These are phyloP conservation scores for Eledone cirrhosa DNA, from an alignment of 2,888 invertebrate species.

Conservation along the genomic window DNA sequence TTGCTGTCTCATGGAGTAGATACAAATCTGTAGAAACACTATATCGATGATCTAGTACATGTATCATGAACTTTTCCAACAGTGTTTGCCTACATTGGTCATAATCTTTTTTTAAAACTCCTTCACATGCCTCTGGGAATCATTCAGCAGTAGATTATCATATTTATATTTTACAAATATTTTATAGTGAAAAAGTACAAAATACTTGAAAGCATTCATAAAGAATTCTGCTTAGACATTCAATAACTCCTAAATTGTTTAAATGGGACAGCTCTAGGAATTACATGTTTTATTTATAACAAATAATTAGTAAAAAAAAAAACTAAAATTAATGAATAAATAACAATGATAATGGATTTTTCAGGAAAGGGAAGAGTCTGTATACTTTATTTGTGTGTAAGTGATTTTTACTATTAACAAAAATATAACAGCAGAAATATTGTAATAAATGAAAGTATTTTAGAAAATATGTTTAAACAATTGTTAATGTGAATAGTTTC, in stretches of 20 bases:
- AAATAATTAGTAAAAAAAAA: not conserved
- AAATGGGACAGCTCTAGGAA: conserved; percentile 5
- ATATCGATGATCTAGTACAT: too few species aligned
- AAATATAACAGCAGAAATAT: not conserved
- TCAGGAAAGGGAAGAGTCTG: not conserved
- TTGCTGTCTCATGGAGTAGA: too few species aligned
- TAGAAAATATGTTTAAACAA: not conserved
- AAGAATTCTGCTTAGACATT: not conserved
- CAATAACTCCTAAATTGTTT: not conserved
- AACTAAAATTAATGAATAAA: not conserved
- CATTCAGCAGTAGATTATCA: not conserved
- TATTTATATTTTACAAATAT: not conserved
- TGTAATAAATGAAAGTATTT: not conserved
- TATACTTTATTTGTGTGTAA: not conserved
- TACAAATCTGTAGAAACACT: too few species aligned
- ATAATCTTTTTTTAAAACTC: not conserved
- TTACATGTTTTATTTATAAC: conserved; percentile 8
- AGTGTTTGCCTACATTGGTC: not conserved
- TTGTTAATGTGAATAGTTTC: not conserved
- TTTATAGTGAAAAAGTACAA: not conserved
- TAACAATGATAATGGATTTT: not conserved
- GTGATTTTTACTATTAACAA: not conserved
- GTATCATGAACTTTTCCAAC: not conserved
- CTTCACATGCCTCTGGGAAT: not conserved
- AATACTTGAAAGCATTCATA: not conserved